Evolutionary conservation across 2,888 invertebrate species (phyloP).

Genomic region (Furcula furcula): DNA sequence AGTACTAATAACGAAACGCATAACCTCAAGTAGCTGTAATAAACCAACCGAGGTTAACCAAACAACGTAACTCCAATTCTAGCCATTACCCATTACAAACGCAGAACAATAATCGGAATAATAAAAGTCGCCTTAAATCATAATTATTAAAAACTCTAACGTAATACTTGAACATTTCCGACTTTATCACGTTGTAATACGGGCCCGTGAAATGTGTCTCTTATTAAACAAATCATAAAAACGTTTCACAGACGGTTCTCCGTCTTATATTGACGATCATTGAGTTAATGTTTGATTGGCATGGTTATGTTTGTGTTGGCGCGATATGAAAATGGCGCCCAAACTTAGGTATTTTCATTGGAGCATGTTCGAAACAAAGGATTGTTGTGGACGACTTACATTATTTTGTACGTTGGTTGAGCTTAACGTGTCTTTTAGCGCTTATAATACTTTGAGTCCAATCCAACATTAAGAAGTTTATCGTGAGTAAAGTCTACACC

Average conservation of each 20-base stretch:
- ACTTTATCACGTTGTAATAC: slow-evolving; percentile 31
- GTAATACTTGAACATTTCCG: slow-evolving; percentile 28
- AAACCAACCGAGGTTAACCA: slow-evolving; percentile 28
- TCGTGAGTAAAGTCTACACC: too few species aligned
- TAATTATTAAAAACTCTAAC: slow-evolving; percentile 40
- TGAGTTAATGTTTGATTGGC: slow-evolving; percentile 20
- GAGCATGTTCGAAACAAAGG: slow-evolving; percentile 48
- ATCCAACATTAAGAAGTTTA: too few species aligned
- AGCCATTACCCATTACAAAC: slow-evolving; percentile 36
- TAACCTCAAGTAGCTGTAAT: slow-evolving; percentile 28
- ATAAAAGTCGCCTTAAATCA: slow-evolving; percentile 46
- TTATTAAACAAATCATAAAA: slow-evolving; percentile 29
- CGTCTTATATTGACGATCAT: slow-evolving; percentile 17
- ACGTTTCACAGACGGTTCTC: slow-evolving; percentile 22
- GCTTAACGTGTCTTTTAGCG: not conserved
- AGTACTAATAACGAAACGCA: too few species aligned
- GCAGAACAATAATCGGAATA: slow-evolving; percentile 39
- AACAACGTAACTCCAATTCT: slow-evolving; percentile 35
- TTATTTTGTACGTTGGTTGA: slow-evolving; percentile 26
- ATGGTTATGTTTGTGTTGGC: slow-evolving; percentile 36
- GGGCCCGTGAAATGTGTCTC: slow-evolving; percentile 31
- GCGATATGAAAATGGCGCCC: slow-evolving; percentile 46
- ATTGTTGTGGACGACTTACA: slow-evolving; percentile 36
- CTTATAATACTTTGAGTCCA: not conserved
- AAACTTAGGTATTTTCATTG: slow-evolving; percentile 47